Evolutionary conservation across 2,888 invertebrate genomes (phyloP), one percentile per base, ranked within the genome.

Genomic region (Luffia ferchaultella): DNA sequence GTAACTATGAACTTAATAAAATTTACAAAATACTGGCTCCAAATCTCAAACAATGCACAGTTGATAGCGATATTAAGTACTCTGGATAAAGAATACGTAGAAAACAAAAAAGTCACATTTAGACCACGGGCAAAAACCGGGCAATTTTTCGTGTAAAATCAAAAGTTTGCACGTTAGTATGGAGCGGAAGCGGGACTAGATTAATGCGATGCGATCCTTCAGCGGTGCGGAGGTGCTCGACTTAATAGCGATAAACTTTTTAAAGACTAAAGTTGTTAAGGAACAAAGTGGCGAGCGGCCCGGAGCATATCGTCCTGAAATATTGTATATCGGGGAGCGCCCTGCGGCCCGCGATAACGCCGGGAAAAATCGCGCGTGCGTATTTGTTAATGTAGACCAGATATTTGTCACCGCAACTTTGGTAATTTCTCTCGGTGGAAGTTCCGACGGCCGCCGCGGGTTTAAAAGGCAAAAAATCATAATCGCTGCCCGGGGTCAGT

Each of bases 231-330:
- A 73, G 76, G 77, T 77, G 73, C 67, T 73, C 76, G 61, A 78
- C 73, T 76, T 76, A 69, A 7, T 64, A 63, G 62, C 68, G 80
- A 80, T 82, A 78, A 80, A 83, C 78, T 82, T 83, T 66, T 82
- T 80, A 82, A 82, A 79, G 78, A 83, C 79, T 80, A 5, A 70
- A 75, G 68, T 77, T 70, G 65, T 63, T 61, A 63, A 62, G 63
- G 67, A 64, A 64, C 74, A 79, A 79, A 78, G 79, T 78, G 70
- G n/a, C 65, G 63, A 30, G 30, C 30, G 30, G 30, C 30, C 30
- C n/a, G n/a, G 16, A 43, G 45, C 16, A 42, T 47, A 50, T 46
- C 50, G 45, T 20, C n/a, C 69, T 80, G 78, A 82, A 82, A 83
- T 80, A 82, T 79, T 78, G 79, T 82, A 73, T 82, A 79, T 76